phyloP scores from a whole-genome alignment of 2,113 vertebrate genomes.

The Emydocephalus ijimae region DNA sequence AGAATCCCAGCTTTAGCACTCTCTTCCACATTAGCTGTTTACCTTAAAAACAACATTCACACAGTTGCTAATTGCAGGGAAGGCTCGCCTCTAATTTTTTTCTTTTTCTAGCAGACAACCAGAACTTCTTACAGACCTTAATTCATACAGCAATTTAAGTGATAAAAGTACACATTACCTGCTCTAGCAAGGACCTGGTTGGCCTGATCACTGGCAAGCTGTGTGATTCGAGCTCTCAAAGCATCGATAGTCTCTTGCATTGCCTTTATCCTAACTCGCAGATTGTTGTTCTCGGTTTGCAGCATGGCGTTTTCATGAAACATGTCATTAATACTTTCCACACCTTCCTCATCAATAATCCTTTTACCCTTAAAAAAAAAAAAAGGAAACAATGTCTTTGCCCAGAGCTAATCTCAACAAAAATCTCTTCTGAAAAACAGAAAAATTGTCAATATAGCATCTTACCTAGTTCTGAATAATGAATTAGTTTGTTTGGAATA shows the following conservation, averaged over 20 bases:
- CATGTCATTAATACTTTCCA: constrained; percentile 95
- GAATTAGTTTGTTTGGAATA: neutral
- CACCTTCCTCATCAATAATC: constrained; percentile 89
- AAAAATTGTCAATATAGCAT: neutral
- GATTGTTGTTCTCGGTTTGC: constrained; percentile 94
- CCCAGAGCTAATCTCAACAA: neutral
- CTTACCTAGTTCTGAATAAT: neutral
- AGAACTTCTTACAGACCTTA: neutral
- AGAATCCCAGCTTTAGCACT: too few relatives aligned
- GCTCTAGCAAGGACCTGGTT: constrained; percentile 84
- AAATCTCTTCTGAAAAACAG: neutral
- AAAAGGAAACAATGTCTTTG: neutral
- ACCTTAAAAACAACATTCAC: too few relatives aligned
- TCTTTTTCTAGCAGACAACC: neutral
- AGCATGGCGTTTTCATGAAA: constrained; percentile 97
- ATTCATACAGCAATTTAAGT: neutral
- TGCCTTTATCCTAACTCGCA: constrained; percentile 93
- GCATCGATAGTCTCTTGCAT: constrained; percentile 97
- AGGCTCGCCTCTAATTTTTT: too few relatives aligned
- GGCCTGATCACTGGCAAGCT: constrained; percentile 89
- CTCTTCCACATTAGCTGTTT: too few relatives aligned
- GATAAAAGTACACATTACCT: constrained; percentile 66
- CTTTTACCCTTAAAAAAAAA: constrained; percentile 84
- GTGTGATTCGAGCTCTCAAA: constrained; percentile 82
- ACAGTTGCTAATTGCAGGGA: too few relatives aligned